Evolutionary conservation across 2,113 vertebrate genomes (phyloP).

Genomic region (Hemiprocne comata): DNA sequence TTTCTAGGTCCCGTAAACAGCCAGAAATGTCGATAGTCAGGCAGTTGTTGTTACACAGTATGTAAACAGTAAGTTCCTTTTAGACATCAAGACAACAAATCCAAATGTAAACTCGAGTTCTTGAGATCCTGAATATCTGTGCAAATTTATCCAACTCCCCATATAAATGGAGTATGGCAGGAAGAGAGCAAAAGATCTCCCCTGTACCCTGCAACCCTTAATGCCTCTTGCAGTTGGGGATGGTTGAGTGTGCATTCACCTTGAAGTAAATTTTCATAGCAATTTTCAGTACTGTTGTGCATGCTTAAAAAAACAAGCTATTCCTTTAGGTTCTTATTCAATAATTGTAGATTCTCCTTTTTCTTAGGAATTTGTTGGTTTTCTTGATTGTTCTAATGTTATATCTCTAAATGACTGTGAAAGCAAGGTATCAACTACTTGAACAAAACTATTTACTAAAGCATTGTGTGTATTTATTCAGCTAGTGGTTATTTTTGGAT

Average conservation of each 20-base stretch:
- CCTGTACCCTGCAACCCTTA: neutral
- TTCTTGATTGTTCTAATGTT: neutral
- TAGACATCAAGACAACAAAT: neutral
- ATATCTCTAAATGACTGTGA: neutral
- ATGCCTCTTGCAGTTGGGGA: neutral
- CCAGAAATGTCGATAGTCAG: neutral
- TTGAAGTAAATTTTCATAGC: neutral
- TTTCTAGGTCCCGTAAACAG: neutral
- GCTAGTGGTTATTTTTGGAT: neutral
- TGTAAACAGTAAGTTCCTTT: neutral
- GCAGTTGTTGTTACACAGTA: neutral
- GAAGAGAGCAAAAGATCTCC: neutral
- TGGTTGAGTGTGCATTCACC: neutral
- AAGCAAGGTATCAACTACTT: neutral
- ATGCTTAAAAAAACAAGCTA: neutral
- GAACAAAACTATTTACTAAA: neutral
- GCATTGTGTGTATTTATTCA: neutral
- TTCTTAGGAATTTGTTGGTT: neutral
- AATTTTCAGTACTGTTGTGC: neutral
- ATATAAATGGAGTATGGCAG: neutral
- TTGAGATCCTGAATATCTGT: neutral
- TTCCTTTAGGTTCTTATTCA: neutral
- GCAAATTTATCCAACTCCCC: fast-evolving
- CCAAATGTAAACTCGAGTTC: neutral
- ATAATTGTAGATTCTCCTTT: neutral